These are phyloP conservation scores for Elanoides forficatus DNA, from an alignment of 2,113 vertebrate genomes.

Conservation along the genomic window DNA sequence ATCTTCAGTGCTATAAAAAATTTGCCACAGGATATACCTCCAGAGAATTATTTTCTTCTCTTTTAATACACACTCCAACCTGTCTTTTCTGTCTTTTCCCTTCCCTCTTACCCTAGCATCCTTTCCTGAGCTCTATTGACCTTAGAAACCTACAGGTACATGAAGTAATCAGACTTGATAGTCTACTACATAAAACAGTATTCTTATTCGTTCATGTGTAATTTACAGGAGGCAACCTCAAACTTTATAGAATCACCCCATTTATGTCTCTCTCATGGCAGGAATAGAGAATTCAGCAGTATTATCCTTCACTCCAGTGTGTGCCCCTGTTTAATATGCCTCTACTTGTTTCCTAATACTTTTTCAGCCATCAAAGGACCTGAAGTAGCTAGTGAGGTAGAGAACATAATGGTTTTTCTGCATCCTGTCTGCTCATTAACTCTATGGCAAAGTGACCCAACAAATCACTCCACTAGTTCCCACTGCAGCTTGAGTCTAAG, in stretches of 20 bases:
- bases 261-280: background rate
- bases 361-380: background rate
- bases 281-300: background rate
- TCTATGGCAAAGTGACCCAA: background rate
- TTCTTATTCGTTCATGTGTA: background rate
- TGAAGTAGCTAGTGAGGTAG: background rate
- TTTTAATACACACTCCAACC: fast-evolving
- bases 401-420: background rate
- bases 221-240: background rate
- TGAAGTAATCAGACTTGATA: background rate
- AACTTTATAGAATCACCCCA: background rate
- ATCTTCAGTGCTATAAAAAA: background rate
- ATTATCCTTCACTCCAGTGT: background rate
- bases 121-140: background rate
- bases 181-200: background rate
- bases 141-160: background rate
- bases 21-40: background rate
- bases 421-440: background rate
- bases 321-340: background rate
- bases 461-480: background rate
- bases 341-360: background rate
- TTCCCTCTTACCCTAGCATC: background rate
- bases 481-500: background rate
- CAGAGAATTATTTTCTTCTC: background rate
- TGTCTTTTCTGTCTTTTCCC: background rate